Evolutionary conservation across 2,113 vertebrate species (phyloP).

Genomic region (Sinosuthora webbiana): DNA sequence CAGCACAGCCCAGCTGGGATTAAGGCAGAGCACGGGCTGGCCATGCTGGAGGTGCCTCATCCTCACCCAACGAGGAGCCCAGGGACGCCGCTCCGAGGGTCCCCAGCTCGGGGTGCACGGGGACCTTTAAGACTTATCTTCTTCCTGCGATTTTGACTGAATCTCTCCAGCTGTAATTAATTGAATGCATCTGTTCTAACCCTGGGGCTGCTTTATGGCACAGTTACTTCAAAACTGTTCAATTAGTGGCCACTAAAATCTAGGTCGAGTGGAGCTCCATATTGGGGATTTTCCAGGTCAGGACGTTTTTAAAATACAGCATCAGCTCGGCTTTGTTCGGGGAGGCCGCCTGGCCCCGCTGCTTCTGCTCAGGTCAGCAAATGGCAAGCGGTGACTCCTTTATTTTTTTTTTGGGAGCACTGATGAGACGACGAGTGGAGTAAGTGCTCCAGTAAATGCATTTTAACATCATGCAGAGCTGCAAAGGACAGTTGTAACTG

Average conservation of each 20-base stretch:
- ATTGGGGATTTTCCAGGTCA: constrained; percentile 76
- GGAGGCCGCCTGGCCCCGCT: neutral
- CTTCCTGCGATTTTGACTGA: neutral
- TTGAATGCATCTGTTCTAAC: constrained; percentile 83
- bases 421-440: neutral
- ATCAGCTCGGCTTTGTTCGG: neutral
- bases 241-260: constrained; percentile 89
- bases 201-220: constrained; percentile 85
- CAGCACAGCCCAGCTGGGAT: neutral
- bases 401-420: neutral
- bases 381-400: neutral
- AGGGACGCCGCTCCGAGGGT: neutral
- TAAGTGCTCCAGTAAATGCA: neutral
- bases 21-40: neutral
- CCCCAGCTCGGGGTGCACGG: neutral
- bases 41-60: neutral
- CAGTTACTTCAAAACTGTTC: constrained; percentile 90
- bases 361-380: neutral
- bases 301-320: constrained; percentile 53
- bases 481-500: constrained; percentile 40
- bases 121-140: constrained; percentile 29
- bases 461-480: neutral
- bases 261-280: constrained; percentile 73
- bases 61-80: rapidly evolving
- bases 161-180: constrained; percentile 86